Conservation (phyloP, 2,888 invertebrate species). For the Desoria tigrina region DNA sequence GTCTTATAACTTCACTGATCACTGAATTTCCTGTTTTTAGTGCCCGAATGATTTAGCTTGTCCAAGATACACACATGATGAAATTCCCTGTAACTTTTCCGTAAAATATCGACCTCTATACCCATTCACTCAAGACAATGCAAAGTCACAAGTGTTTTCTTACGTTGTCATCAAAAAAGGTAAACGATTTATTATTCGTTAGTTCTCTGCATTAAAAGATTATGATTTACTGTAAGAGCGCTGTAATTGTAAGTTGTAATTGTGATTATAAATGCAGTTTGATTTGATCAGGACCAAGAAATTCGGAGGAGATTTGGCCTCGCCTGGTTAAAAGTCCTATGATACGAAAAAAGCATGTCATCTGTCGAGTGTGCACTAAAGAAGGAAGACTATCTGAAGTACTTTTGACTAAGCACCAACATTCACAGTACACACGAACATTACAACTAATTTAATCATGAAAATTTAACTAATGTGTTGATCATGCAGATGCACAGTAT, state of each 20-base stretch:
- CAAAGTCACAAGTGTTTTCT: slow-evolving; percentile 67
- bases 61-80: slow-evolving; percentile 68
- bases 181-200: too few relatives aligned
- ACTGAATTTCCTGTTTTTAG: slow-evolving; percentile 58
- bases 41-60: slow-evolving; percentile 82
- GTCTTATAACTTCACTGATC: neutral
- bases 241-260: too few relatives aligned
- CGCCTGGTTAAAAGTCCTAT: slow-evolving; percentile 73
- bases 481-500: too few relatives aligned
- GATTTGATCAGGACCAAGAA: slow-evolving; percentile 60
- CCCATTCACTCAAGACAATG: slow-evolving; percentile 59
- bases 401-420: slow-evolving; percentile 73
- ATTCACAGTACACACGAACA: too few relatives aligned
- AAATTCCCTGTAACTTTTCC: slow-evolving; percentile 77
- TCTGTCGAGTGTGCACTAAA: slow-evolving; percentile 76
- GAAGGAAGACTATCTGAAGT: slow-evolving; percentile 73
- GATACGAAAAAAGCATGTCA: slow-evolving; percentile 69
- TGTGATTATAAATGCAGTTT: too few relatives aligned
- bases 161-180: slow-evolving; percentile 84
- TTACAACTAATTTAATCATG: too few relatives aligned
- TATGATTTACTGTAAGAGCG: too few relatives aligned
- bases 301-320: slow-evolving; percentile 73
- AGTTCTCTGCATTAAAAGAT: too few relatives aligned
- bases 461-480: too few relatives aligned
- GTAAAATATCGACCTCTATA: slow-evolving; percentile 63